Evolutionary conservation across 2,888 invertebrate genomes (phyloP).

Genomic region (Lymantria monacha): DNA sequence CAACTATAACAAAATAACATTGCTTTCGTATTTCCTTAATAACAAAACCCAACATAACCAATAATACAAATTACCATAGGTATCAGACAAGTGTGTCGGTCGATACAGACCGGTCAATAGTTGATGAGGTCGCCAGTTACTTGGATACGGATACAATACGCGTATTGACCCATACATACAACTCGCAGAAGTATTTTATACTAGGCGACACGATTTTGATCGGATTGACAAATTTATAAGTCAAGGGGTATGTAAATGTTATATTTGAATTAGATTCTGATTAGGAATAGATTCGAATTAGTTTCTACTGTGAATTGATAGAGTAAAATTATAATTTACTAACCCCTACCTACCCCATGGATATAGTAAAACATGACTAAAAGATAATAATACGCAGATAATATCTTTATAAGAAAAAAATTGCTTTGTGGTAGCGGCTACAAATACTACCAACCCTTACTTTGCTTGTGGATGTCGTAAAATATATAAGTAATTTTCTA

Average conservation of each 20-base stretch:
- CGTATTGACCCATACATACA: constrained; percentile 54
- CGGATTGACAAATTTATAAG: neutral
- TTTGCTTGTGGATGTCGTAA: too few species aligned
- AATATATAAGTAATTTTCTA: too few species aligned
- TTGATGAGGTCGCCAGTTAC: constrained; percentile 73
- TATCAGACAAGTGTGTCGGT: constrained; percentile 38
- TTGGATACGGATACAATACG: constrained; percentile 69
- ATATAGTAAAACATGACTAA: too few species aligned
- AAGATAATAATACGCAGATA: too few species aligned
- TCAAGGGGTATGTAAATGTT: neutral
- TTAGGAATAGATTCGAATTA: too few species aligned
- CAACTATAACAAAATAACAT: neutral
- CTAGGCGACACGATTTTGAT: constrained; percentile 5
- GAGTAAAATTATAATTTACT: too few species aligned
- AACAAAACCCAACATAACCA: constrained; percentile 4
- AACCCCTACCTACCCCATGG: too few species aligned
- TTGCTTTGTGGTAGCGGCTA: too few species aligned
- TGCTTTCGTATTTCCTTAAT: neutral
- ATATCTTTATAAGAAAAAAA: too few species aligned
- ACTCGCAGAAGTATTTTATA: constrained; percentile 18
- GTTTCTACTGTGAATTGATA: too few species aligned
- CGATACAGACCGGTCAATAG: constrained; percentile 68
- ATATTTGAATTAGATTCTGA: too few species aligned
- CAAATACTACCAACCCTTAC: too few species aligned
- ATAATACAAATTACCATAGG: constrained; percentile 42